Conservation (phyloP, 2,888 invertebrate genomes). For the Masnerella sp. region DNA sequence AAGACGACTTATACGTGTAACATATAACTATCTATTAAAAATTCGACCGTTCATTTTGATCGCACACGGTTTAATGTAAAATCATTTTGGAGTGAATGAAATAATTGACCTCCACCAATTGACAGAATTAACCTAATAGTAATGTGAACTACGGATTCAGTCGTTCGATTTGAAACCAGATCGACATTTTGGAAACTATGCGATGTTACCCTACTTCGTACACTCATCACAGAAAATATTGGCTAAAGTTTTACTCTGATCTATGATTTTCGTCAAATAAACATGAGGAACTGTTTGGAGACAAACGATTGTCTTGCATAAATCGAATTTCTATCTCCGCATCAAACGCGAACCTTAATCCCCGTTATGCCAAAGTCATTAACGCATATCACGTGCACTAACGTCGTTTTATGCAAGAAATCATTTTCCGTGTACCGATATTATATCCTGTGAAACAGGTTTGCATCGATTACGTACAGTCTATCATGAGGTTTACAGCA, state of each 20-base stretch:
- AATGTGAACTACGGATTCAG: constrained; percentile 33
- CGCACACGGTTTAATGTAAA: constrained; percentile 11
- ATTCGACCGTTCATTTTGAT: constrained; percentile 3
- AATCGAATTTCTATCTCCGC: not conserved
- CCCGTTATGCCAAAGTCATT: constrained; percentile 15
- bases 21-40: constrained; percentile 8
- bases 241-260: constrained; percentile 43
- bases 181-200: constrained; percentile 12
- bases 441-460: constrained; percentile 33
- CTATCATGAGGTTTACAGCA: constrained; percentile 12
- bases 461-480: constrained; percentile 18
- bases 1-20: constrained; percentile 1
- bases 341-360: not conserved
- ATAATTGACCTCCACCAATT: constrained; percentile 56
- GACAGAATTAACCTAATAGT: constrained; percentile 50
- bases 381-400: constrained; percentile 10
- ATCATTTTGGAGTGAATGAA: constrained; percentile 41
- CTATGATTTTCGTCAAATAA: constrained; percentile 51
- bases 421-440: too few relatives aligned
- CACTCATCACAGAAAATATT: constrained; percentile 39
- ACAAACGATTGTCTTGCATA: constrained; percentile 4
- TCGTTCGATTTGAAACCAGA: constrained; percentile 25
- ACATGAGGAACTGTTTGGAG: constrained; percentile 20
- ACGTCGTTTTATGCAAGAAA: constrained; percentile 17
- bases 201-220: not conserved